phyloP scores from a whole-genome alignment of 2,797 vertebrate species.

The Catamblyrhynchus diadema region DNA sequence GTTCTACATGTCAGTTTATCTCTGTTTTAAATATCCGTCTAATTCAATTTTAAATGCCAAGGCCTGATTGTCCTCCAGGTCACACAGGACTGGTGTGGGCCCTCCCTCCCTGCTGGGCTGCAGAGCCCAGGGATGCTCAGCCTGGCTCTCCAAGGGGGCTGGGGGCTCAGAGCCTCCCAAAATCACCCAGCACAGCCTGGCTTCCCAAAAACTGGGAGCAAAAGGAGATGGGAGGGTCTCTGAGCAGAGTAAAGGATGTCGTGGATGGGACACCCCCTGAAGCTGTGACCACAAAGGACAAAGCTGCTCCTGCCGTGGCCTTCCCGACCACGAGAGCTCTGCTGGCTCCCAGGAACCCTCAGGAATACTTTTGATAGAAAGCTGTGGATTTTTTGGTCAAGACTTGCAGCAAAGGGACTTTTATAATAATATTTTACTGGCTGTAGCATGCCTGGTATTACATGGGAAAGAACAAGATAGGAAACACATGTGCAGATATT shows the following conservation, averaged over 20 bases:
- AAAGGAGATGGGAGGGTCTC: rapidly evolving
- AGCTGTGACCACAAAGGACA: rapidly evolving
- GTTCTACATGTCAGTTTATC: constrained; percentile 21
- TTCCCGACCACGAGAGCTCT: background rate
- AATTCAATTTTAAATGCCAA: constrained; percentile 2
- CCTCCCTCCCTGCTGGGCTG: background rate
- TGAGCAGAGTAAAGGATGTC: background rate
- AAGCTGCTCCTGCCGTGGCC: background rate
- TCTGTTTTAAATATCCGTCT: background rate
- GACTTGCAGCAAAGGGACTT: constrained; percentile 28
- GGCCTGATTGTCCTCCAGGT: background rate
- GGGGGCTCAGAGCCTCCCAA: background rate
- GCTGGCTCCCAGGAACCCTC: background rate
- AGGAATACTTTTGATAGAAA: background rate
- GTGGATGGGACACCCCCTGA: rapidly evolving
- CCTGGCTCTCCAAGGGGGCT: rapidly evolving
- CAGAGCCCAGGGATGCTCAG: background rate
- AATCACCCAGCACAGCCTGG: background rate
- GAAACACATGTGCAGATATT: constrained; percentile 43
- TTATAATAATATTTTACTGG: constrained; percentile 52
- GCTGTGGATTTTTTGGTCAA: background rate
- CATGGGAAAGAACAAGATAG: background rate
- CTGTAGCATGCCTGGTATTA: constrained; percentile 38
- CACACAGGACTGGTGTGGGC: background rate
- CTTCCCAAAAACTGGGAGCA: rapidly evolving